Evolutionary conservation across 2,797 vertebrate genomes (phyloP), one percentile per base, ranked within the genome.

Genomic region (Dallia pectoralis): DNA sequence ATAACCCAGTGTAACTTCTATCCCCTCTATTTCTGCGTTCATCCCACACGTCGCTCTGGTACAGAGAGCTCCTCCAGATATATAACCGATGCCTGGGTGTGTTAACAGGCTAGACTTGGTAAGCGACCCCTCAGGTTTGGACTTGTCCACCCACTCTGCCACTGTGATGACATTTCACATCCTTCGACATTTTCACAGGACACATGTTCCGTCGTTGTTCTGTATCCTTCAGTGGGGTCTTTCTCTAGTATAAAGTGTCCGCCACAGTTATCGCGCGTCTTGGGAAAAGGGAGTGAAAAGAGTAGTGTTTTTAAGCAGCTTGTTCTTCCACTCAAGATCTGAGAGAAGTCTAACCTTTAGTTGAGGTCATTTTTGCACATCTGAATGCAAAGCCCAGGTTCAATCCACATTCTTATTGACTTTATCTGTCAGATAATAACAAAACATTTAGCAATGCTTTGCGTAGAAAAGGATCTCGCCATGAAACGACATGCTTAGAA

Each of bases 31-130:
- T 30, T 77, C 75, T 68, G 22, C 51, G 56, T 75, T 81, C 25
- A 3, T 71, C 19, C 0, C 27, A 53, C 47, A 44, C 47, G 11
- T 12, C 22, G 14, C 64, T 71, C 68, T 19, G 11, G 69, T 73
- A 78, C 25, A 73, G 56, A 25, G 16, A 33, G 77, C 15, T 1
- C 77, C 69, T 72, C 75, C 1, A 47, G 65, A 77, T 86, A 67
- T 79, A 81, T 83, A 75, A 86, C 84, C 83, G 71, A 80, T 78
- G 69, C 22, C 22, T 33, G 77, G 40, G n/a, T 12, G 32, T 66
- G 63, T 66, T n/a, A 9, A 66, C 18, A 59, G 53, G 22, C 53
- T 59, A 11, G 22, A 12, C 3, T 59, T 12, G 53, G 53, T 11
- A 25, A 25, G 53, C 51, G 19, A n/a, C 51, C 3, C 51, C 51